phyloP scores from a whole-genome alignment of 2,113 vertebrate genomes.

The Labeo catla region DNA sequence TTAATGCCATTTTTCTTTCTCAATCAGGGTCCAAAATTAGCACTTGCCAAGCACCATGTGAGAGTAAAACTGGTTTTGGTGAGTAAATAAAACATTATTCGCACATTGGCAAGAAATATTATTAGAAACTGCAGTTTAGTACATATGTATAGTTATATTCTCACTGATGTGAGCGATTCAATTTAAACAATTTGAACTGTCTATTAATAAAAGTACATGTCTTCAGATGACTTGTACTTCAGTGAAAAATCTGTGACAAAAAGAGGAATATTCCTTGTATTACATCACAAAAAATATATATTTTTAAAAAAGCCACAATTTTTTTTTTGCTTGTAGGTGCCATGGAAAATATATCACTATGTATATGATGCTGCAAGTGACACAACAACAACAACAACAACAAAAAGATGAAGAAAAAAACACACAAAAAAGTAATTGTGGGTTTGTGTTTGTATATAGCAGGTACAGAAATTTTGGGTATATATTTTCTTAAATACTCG shows the following conservation, averaged over 20 bases:
- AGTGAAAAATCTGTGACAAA: not conserved
- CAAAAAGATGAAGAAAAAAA: no score
- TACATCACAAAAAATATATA: no score
- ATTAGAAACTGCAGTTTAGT: not conserved
- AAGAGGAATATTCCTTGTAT: no score
- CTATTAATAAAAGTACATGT: not conserved
- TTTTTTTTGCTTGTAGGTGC: not conserved
- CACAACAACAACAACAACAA: no score
- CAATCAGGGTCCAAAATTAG: not conserved
- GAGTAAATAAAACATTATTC: not conserved
- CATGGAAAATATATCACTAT: not conserved
- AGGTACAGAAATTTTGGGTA: not conserved
- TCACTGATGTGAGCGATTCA: not conserved
- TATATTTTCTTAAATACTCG: not conserved
- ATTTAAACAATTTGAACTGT: not conserved
- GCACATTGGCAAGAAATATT: not conserved
- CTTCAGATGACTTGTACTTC: not conserved
- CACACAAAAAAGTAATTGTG: no score
- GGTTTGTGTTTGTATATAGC: no score
- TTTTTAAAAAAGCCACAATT: no score
- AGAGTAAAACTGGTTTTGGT: not conserved
- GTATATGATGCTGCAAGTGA: not conserved
- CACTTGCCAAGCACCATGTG: not conserved
- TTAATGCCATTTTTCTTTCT: constrained; percentile 2
- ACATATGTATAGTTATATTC: not conserved